Base-by-base conservation (phyloP, 92 coral and sea anemone species). In the Phenganax marumi region DNA sequence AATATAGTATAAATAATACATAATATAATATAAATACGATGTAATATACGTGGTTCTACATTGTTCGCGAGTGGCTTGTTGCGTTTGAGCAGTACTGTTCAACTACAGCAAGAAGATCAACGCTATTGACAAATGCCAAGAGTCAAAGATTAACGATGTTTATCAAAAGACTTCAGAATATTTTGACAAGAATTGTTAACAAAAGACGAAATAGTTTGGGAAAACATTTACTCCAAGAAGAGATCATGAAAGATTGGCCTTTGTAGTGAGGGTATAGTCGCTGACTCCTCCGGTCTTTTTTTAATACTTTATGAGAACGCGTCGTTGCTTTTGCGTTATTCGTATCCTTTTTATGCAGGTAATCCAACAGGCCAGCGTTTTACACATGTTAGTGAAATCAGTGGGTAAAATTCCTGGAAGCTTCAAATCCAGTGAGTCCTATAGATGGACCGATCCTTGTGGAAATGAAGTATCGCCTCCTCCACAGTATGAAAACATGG, bases 401-500 rank as follows among this genome's bases (percentile, higher is more conserved):
- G 97, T 92, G 26, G 97, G 97, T 22, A 92, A 94, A 68, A 86
- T 96, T 62, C 99, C 99, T 49, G 89, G 89, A 43, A 96, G 97
- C 25, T 96, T 86, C 76, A 84, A 92, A 65, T 97, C 99, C 58
- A 97, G 91, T 80, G 66, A 91, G 43, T 91, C 99, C 12, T 96
- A 93, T 82, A 92, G 90, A 82, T 96, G 97, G 99, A 92, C 90
- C 70, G 97, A 96, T 51, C 88, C 91, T 14, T 43, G 68, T 13
- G 99, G 97, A 8, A 79, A 86, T 53, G 86, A 88, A 78, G 91
- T 88, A 3, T 81, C 90, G 5, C 95, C 99, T 11, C 99, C 99
- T n/a, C 91, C 90, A 33, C 87, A 91, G 43, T 91, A 92, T 53
- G 97, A 90, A 69, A 91, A 92, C 25, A 79, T 92, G 85, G 85